Base-by-base conservation (phyloP, 1,140 invertebrate genomes). In the Anastrepha ludens region DNA sequence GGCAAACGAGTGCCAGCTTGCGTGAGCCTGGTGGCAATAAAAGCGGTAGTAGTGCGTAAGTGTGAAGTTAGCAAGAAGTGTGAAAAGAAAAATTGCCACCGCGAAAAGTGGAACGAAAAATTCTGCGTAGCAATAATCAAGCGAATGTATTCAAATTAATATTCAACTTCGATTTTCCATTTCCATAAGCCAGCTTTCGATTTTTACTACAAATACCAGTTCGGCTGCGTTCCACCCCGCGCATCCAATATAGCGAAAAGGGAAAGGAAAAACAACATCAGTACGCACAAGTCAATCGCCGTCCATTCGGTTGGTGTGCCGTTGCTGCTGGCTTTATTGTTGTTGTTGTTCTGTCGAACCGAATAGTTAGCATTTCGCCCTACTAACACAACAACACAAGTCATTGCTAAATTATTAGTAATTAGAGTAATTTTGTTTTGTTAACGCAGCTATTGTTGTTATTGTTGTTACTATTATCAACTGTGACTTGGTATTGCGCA, bases 251-350 rank as follows among this genome's bases (percentile, higher is more conserved):
- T 29, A 39, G n/a, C 41, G 20, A 7, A 29, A 20, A 55, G 17
- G 7, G 41, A 81, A 20, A 81, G 55, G 41, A 81, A 81, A 13
- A 81, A 81, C 17, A 81, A 50, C 74, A 81, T 20, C n/a, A 11
- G 44, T n/a, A 81, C 74, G 74, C 74, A 81, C 74, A 81, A 81
- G 47, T 13, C 50, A 81, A 81, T 17, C n/a, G 29, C 74, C 74
- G 74, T 55, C 74, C 74, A 7, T 29, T 5, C 64, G n/a, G 20
- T 20, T 29, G 29, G 29, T 29, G 47, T 55, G 17, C 47, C n/a
- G 11, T 50, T 55, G 47, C 74, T 17, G 20, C 5, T 11, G 44
- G n/a, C 44, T n/a, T 41, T 13, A 11, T 17, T 17, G 15, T 41
- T 1, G 44, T 74, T 74, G 11, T 74, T 74, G 44, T 74, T 29